Evolutionary conservation across 2,113 vertebrate species (phyloP).

Genomic region (Sapayoa aenigma): DNA sequence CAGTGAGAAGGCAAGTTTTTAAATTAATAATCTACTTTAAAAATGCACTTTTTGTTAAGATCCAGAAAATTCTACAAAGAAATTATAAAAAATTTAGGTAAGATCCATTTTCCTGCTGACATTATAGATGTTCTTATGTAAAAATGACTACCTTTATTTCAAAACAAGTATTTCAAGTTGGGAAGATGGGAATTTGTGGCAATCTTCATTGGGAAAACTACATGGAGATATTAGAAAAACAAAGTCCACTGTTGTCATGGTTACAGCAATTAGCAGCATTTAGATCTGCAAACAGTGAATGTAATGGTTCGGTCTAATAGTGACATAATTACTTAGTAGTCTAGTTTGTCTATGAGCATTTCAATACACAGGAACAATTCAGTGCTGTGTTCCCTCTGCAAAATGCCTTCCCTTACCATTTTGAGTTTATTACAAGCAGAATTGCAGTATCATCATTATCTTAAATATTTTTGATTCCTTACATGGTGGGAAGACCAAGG

Average conservation of each 20-base stretch:
- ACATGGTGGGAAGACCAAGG: neutral
- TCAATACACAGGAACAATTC: conserved; percentile 28
- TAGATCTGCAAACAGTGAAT: conserved; percentile 67
- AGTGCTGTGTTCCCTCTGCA: neutral
- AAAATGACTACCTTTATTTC: neutral
- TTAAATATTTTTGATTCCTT: neutral
- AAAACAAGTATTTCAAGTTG: neutral
- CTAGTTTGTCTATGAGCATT: conserved; percentile 35
- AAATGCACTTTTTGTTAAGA: neutral
- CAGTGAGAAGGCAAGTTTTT: neutral
- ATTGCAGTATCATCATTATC: conserved; percentile 31
- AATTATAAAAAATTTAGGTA: neutral
- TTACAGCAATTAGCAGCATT: conserved; percentile 68
- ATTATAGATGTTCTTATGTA: neutral
- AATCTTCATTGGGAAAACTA: conserved; percentile 19
- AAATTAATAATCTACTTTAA: neutral
- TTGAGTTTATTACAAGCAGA: conserved; percentile 30
- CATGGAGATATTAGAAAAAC: conserved; percentile 28
- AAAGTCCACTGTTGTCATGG: conserved; percentile 59
- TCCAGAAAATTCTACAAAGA: neutral
- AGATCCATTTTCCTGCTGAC: neutral
- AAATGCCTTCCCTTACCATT: neutral
- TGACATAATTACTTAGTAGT: conserved; percentile 61
- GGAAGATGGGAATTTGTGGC: neutral
- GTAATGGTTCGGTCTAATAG: conserved; percentile 44